phyloP scores from a whole-genome alignment of 1,140 invertebrate species.

The Trichonephila clavipes region DNA sequence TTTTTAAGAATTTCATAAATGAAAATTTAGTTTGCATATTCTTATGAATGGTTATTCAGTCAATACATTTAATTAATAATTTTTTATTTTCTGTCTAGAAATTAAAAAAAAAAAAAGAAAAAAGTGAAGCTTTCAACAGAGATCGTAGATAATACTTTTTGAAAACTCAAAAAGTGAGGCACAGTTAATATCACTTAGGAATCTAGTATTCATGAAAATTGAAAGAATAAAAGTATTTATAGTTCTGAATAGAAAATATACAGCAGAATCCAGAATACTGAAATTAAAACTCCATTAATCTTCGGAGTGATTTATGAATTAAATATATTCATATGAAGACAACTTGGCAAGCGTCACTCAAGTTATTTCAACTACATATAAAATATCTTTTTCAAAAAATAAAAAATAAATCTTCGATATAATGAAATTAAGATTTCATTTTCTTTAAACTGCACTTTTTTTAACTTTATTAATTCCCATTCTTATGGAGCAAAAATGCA shows the following conservation, averaged over 20 bases:
- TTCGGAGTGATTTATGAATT: background rate
- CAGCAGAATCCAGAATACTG: background rate
- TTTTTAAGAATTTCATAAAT: too few species aligned
- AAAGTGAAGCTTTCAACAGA: too few species aligned
- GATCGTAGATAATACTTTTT: too few species aligned
- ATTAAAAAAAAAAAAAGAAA: too few species aligned
- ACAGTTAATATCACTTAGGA: too few species aligned
- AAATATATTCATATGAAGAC: background rate
- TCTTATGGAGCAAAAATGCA: conserved; percentile 1
- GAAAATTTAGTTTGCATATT: too few species aligned
- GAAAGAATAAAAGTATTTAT: too few species aligned
- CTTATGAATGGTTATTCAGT: too few species aligned
- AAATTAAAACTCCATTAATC: background rate
- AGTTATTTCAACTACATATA: background rate
- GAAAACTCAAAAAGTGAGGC: too few species aligned
- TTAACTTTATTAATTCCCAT: conserved; percentile 5
- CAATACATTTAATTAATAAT: too few species aligned
- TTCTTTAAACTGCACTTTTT: conserved; percentile 1
- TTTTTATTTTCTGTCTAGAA: too few species aligned
- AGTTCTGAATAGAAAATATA: background rate
- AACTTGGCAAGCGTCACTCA: background rate
- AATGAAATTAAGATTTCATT: conserved; percentile 6
- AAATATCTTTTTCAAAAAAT: background rate
- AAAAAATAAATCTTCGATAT: background rate
- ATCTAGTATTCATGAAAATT: too few species aligned